Percentiles rank a stretch among this genome's conserved stretches.
Evolutionary conservation across 2,113 vertebrate genomes (phyloP).

Genomic region (Rutilus rutilus): DNA sequence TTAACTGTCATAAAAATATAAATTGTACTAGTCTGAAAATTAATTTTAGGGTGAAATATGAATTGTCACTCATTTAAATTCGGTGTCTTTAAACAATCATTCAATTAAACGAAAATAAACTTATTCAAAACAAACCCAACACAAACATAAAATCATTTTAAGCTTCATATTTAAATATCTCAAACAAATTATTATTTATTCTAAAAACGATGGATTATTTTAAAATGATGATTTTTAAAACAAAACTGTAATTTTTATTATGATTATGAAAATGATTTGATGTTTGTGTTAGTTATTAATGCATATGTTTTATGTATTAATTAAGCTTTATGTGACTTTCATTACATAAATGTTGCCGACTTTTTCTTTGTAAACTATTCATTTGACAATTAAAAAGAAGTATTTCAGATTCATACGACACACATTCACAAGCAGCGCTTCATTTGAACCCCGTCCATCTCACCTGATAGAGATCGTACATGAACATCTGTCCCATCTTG

Average conservation of each 20-base stretch:
- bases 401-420: background rate
- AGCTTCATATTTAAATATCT: too few species aligned
- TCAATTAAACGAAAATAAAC: too few species aligned
- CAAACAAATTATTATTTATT: too few species aligned
- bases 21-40: background rate
- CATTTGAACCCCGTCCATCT: background rate
- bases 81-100: too few species aligned
- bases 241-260: too few species aligned
- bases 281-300: background rate
- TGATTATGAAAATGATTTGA: too few species aligned
- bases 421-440: background rate
- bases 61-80: too few species aligned
- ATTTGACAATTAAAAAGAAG: background rate
- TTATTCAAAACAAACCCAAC: too few species aligned
- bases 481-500: constrained; percentile 99
- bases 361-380: background rate
- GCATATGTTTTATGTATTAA: background rate
- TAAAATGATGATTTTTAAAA: background rate
- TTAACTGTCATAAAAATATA: background rate
- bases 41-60: background rate
- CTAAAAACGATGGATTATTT: background rate
- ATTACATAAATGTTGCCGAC: background rate
- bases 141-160: too few species aligned
- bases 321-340: background rate
- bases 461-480: constrained; percentile 99